Base-by-base conservation (phyloP, 2,797 vertebrate genomes). In the Cebuella pygmaea region DNA sequence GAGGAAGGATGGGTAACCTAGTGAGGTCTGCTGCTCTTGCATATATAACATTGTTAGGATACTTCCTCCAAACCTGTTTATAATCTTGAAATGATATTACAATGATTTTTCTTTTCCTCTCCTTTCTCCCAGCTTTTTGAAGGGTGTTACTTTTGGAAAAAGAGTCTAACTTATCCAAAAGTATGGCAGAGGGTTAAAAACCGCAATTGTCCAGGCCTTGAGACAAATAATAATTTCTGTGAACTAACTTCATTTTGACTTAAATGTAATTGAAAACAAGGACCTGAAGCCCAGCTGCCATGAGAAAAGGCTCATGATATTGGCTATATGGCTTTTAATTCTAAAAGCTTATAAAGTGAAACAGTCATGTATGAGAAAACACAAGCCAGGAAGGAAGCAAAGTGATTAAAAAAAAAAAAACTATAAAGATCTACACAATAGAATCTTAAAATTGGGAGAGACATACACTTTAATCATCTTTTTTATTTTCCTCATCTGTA, bases 401-500 rank as follows among this genome's bases (percentile, higher is more conserved):
- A 85, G 10, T 84, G 83, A 90, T 92, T 5, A 39, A 41, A 41
- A 41, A 55, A 41, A 41, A 41, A 41, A 41, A 55, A 96, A 70
- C 13, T 87, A 44, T 72, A 44, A 90, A 74, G 26, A 90, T 81
- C 5, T 50, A 88, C 24, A 48, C 57, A 91, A 55, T n/a, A 90
- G 79, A 27, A 57, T 87, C 90, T 83, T 91, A 90, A 75, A 96
- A 90, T 93, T 59, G 41, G 87, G 78, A 96, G 52, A 50, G 17
- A 83, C 33, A 76, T 5, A 70, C 17, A 88, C 1, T 86, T 90
- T 92, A 97, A 90, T 61, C 30, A 57, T 61, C 41, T 26, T 86
- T 86, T 90, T 96, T 33, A 44, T 93, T 19, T 88, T 97, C 85
- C n/a, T 94, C n/a, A 72, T 92, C 44, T 94, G 14, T 87, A 96